Evolutionary conservation across 2,888 invertebrate species (phyloP).

Genomic region (Drosophila pseudotalamancana): DNA sequence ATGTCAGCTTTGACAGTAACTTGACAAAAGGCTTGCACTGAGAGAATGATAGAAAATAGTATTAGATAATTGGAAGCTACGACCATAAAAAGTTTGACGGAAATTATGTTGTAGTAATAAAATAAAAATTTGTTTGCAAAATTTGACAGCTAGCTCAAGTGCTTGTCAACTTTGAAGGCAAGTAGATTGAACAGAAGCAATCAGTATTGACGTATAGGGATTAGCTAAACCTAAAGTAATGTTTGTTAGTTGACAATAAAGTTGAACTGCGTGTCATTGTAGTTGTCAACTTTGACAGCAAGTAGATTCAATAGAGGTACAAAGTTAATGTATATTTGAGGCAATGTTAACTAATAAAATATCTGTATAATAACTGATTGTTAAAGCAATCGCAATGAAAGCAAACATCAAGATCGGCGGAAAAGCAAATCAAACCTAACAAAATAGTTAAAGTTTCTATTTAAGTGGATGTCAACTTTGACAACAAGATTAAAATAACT

Average conservation of each 20-base stretch:
- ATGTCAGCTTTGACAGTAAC: neutral
- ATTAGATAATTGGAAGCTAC: neutral
- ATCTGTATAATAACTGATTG: no score
- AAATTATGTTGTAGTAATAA: no score
- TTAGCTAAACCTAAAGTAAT: neutral
- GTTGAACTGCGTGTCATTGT: neutral
- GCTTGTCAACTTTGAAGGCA: neutral
- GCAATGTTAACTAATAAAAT: no score
- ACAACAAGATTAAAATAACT: no score
- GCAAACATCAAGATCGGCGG: no score
- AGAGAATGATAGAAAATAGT: neutral
- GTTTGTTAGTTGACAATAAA: no score
- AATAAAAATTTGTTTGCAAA: neutral
- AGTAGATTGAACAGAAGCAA: neutral
- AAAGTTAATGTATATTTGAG: no score
- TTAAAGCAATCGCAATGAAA: no score
- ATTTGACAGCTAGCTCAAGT: slow-evolving; percentile 1
- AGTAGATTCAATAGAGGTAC: no score
- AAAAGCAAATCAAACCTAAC: no score
- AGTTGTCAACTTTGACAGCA: neutral
- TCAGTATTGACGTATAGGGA: neutral
- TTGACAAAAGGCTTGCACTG: neutral
- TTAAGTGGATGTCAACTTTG: no score
- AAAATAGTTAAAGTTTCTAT: no score
- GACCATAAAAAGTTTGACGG: neutral